Evolutionary conservation across 2,888 invertebrate genomes (phyloP).

Genomic region (Zygaena filipendulae): DNA sequence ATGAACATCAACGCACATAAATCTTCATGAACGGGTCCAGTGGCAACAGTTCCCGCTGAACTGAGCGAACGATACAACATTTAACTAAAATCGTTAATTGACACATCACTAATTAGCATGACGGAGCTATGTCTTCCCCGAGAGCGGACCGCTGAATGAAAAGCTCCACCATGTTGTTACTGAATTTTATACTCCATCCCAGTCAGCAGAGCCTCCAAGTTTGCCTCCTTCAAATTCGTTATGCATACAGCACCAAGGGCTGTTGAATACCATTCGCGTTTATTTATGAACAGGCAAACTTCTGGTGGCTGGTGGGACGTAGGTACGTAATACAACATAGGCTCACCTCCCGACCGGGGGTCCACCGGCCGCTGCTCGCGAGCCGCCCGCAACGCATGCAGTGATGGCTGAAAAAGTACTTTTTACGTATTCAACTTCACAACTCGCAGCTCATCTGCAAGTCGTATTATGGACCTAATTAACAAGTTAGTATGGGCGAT

Average conservation of each 20-base stretch:
- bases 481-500: slow-evolving; percentile 90
- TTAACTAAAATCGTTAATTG: slow-evolving; percentile 16
- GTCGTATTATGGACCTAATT: slow-evolving; percentile 91
- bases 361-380: slow-evolving; percentile 24
- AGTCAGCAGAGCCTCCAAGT: slow-evolving; percentile 68
- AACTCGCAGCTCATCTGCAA: slow-evolving; percentile 85
- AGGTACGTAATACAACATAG: slow-evolving; percentile 60
- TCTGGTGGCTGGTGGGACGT: slow-evolving; percentile 65
- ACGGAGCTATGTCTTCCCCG: slow-evolving; percentile 65
- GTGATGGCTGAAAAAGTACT: slow-evolving; percentile 73
- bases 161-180: slow-evolving; percentile 68
- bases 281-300: slow-evolving; percentile 71
- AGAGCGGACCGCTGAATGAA: slow-evolving; percentile 65
- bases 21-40: too few relatives aligned
- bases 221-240: slow-evolving; percentile 71
- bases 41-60: too few relatives aligned
- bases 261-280: slow-evolving; percentile 71
- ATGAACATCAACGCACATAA: background rate
- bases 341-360: slow-evolving; percentile 38
- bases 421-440: slow-evolving; percentile 76
- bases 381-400: slow-evolving; percentile 49
- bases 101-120: slow-evolving; percentile 41
- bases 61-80: too few relatives aligned
- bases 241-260: slow-evolving; percentile 72
- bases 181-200: slow-evolving; percentile 70